phyloP scores from a whole-genome alignment of 2,888 invertebrate genomes.

The Crocallis elinguaria region DNA sequence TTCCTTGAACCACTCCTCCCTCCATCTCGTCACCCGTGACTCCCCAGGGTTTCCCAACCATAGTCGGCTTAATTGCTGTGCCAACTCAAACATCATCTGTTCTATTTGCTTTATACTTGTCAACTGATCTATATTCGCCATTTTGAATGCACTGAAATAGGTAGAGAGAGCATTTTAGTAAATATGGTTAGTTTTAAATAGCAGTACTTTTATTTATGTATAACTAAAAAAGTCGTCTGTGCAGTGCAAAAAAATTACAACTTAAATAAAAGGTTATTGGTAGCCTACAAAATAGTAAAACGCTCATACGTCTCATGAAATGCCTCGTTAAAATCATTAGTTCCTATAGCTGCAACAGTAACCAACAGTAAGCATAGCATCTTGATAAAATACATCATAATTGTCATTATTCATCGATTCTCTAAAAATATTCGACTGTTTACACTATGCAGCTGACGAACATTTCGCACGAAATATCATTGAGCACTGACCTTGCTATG shows the following conservation, averaged over 20 bases:
- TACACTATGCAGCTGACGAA: constrained; percentile 24
- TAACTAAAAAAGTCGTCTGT: too few relatives aligned
- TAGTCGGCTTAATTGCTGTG: constrained; percentile 70
- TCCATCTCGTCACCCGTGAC: constrained; percentile 64
- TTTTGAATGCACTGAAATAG: constrained; percentile 58
- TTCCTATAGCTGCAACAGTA: too few relatives aligned
- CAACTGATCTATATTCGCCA: constrained; percentile 54
- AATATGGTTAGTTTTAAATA: too few relatives aligned
- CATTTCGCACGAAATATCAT: constrained; percentile 26
- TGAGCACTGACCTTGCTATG: constrained; percentile 35
- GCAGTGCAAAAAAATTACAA: too few relatives aligned
- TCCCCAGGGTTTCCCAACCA: constrained; percentile 80
- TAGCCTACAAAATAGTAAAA: too few relatives aligned
- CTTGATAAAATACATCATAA: neutral
- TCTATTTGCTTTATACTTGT: constrained; percentile 70
- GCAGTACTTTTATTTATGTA: too few relatives aligned
- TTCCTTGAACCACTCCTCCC: constrained; percentile 78
- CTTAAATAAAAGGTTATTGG: too few relatives aligned
- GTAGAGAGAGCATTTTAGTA: neutral
- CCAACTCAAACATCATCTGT: constrained; percentile 65
- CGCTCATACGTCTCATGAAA: too few relatives aligned
- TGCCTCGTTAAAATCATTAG: too few relatives aligned
- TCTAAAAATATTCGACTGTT: neutral
- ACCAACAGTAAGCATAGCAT: too few relatives aligned
- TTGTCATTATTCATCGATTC: constrained; percentile 1